Base-by-base conservation (phyloP, 2,113 vertebrate species). In the Terrapene triunguis region DNA sequence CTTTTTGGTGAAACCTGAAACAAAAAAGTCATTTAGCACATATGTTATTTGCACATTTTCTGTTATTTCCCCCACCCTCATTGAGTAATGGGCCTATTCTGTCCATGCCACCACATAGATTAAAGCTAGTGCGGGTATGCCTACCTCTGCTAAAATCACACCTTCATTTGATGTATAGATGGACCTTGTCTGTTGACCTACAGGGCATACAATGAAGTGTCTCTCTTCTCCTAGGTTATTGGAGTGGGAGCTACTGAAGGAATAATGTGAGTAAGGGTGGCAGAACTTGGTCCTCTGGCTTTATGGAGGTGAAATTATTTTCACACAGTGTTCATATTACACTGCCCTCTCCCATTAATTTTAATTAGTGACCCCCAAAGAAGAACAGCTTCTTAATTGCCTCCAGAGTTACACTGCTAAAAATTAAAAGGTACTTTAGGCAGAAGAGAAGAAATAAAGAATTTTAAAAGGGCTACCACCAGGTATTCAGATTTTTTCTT, bases 271-370 rank as follows among this genome's bases (percentile, higher is more conserved):
- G 2, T 29, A 16, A 92, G 29, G 79, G 29, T 62, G 29, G 27
- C 17, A 24, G 12, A 11, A 89, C 92, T 29, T 92, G 13, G 38
- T 10, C 19, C 82, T 87, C 91, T 42, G 0, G n/a, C 72, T 76
- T 76, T 25, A 44, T 22, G 0, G n/a, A 69, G 32, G 3, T 79
- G 65, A 74, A 0, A 0, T 54, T 78, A 11, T 44, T 85, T 89
- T 94, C 69, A 76, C 32, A 6, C 62, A 82, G 65, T 0, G 1
- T n/a, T 69, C 86, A 22, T 29, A 10, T 78, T 94, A 51, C n/a
- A 84, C 42, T 80, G 8, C 3, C 8, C 2, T 84, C 89, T 85
- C 21, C 9, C 4, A 4, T 62, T 76, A 59, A 74, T 95, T 95
- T 90, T 85, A 81, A 51, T 57, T 47, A 29, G 16, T 89, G 3